phyloP scores from a whole-genome alignment of 30 jellyfish, hydroid and myxozoan genomes.

The Pseudorhiza aurosa region DNA sequence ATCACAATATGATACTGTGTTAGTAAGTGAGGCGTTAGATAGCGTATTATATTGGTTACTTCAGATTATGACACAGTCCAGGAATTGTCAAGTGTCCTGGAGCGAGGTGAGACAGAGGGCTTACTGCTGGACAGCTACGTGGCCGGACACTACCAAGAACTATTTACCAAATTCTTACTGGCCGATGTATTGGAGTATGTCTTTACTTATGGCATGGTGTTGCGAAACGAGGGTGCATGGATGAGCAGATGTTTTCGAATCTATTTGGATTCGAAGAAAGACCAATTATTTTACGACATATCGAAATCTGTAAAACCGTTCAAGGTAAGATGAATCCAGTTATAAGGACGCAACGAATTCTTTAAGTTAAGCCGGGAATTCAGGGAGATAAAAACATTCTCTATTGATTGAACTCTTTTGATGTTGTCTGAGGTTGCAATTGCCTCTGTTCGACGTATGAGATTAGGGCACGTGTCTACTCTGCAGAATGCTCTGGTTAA shows the following conservation, averaged over 20 bases:
- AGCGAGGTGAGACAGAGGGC: constrained; percentile 44
- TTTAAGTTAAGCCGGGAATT: too few relatives aligned
- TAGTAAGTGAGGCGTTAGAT: too few relatives aligned
- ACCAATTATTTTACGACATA: constrained; percentile 11
- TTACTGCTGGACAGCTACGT: constrained; percentile 56
- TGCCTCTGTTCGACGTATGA: too few relatives aligned
- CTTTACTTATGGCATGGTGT: constrained; percentile 50
- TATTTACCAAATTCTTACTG: constrained; percentile 39
- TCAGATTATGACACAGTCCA: constrained; percentile 17
- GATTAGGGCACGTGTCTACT: too few relatives aligned
- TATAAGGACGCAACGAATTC: too few relatives aligned
- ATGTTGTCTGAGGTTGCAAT: too few relatives aligned
- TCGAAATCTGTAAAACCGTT: constrained; percentile 52
- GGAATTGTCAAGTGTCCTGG: constrained; percentile 20
- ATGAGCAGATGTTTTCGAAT: constrained; percentile 43
- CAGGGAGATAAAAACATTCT: too few relatives aligned
- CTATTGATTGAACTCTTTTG: too few relatives aligned
- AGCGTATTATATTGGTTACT: too few relatives aligned
- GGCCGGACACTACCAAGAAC: constrained; percentile 67
- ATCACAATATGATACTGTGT: too few relatives aligned
- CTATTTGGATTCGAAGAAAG: constrained; percentile 29
- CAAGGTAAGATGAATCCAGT: too few relatives aligned
- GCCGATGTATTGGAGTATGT: constrained; percentile 55
- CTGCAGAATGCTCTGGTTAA: too few relatives aligned
- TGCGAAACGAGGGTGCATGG: constrained; percentile 48